Evolutionary conservation across 2,888 invertebrate species (phyloP).

Genomic region (Rutpela maculata): DNA sequence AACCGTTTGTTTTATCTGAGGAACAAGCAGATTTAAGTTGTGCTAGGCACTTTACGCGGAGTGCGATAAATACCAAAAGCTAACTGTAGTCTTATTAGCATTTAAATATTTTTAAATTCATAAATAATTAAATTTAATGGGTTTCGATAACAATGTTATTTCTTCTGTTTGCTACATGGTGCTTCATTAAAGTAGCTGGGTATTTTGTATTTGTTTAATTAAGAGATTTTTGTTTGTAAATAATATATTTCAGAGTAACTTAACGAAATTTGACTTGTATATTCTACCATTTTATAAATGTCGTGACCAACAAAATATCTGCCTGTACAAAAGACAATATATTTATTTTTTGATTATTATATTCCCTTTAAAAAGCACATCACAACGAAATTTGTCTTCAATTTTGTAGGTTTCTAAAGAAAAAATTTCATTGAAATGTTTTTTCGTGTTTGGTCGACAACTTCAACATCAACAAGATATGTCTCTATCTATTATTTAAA

Average conservation of each 20-base stretch:
- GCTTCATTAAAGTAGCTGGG: neutral
- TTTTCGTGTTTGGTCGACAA: too few species aligned
- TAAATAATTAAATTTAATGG: conserved; percentile 10
- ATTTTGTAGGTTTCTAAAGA: too few species aligned
- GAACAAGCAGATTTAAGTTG: conserved; percentile 23
- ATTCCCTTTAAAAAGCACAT: too few species aligned
- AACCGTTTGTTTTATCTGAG: neutral
- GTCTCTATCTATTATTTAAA: neutral
- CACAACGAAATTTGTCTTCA: too few species aligned
- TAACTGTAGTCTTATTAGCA: conserved; percentile 13
- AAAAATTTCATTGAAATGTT: too few species aligned
- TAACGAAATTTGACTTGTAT: neutral
- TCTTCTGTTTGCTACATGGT: neutral
- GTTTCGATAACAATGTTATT: neutral
- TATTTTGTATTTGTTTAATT: neutral
- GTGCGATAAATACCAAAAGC: conserved; percentile 14
- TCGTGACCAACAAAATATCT: too few species aligned
- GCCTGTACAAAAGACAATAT: too few species aligned
- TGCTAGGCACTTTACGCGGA: conserved; percentile 2
- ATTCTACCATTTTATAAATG: neutral
- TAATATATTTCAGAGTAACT: neutral
- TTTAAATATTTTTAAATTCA: conserved; percentile 21
- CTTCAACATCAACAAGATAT: neutral
- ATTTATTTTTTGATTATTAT: neutral
- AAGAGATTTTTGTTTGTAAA: neutral